Evolutionary conservation across 2,888 invertebrate genomes (phyloP), one percentile per base, ranked within the genome.

Genomic region (Habroteleia sp.): DNA sequence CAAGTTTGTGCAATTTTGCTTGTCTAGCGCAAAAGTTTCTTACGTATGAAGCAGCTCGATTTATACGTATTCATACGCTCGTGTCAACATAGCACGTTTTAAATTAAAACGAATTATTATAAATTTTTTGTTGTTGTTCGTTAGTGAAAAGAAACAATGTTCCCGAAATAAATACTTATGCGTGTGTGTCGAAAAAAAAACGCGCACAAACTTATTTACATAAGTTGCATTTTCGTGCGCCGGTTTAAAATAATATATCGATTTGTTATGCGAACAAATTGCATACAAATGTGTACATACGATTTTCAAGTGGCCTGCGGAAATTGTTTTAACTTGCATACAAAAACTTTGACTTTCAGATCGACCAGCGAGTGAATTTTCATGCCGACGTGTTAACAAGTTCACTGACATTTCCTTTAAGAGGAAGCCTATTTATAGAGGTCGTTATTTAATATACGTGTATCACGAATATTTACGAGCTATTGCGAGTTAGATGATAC

Each of bases 381-480:
- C 41, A 33, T 39, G 20, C 46, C 25, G 31, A 6, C 35, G 50
- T 35, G 60, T 69, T 71, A 71, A 52, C 60, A 71, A 54, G 69
- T 71, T 71, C 62, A 62, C 54, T 62, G 69, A 62, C 69, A 62
- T 62, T 62, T 62, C 58, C 50, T 69, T 60, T 37, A 41, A 69
- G 60, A 58, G 68, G 42, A 52, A 52, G 52, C 50, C 69, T 60
- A 60, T 69, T 69, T 69, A 60, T 69, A 52, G 25, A 37, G 60
- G 52, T 31, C 69, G 52, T 69, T 69, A 60, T 69, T 69, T 58
- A 69, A 69, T 69, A 69, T 44, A 56, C 35, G 20, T 23, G 46
- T 46, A 39, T 20, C 46, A 20, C 29, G 58, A 37, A 60, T 60
- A 58, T 50, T 58, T 69, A 60, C 50, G 42, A 54, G 46, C 37